These are phyloP conservation scores for Huso huso DNA, from an alignment of 2,797 vertebrate genomes.

Conservation along the genomic window DNA sequence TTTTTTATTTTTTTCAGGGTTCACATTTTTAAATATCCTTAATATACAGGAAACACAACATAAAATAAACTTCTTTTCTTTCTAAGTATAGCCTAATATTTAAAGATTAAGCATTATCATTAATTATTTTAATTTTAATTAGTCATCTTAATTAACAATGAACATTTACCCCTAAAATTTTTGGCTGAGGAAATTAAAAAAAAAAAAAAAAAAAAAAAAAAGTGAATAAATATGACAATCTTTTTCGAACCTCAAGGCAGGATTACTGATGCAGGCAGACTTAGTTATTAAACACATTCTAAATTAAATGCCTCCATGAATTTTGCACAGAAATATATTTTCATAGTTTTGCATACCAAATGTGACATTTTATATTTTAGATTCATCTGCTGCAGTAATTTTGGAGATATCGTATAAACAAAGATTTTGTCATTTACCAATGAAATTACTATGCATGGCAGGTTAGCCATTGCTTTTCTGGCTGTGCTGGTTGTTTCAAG, in stretches of 20 bases:
- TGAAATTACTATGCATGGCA: slow-evolving; percentile 96
- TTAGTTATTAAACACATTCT: slow-evolving; percentile 98
- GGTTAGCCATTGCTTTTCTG: slow-evolving; percentile 83
- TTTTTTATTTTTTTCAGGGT: slow-evolving; percentile 57
- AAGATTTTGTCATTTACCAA: slow-evolving; percentile 99
- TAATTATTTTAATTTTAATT: slow-evolving; percentile 98
- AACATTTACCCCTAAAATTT: slow-evolving; percentile 95
- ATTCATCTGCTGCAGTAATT: slow-evolving; percentile 94
- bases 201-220: slow-evolving; percentile 67
- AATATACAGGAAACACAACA: slow-evolving; percentile 64
- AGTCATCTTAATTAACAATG: slow-evolving; percentile 99
- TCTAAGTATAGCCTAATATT: slow-evolving; percentile 80
- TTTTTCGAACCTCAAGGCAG: slow-evolving; percentile 96
- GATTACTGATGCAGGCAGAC: slow-evolving; percentile 97
- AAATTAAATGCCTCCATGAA: slow-evolving; percentile 99
- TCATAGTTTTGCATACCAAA: slow-evolving; percentile 99
- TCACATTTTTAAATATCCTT: slow-evolving; percentile 54
- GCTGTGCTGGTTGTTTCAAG: slow-evolving; percentile 96
- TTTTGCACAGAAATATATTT: slow-evolving; percentile 99
- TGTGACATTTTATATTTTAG: slow-evolving; percentile 99
- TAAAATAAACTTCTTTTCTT: slow-evolving; percentile 77
- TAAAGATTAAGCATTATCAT: slow-evolving; percentile 87
- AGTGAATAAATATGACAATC: slow-evolving; percentile 98
- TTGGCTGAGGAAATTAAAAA: slow-evolving; percentile 74
- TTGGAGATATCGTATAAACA: slow-evolving; percentile 99